Conservation (phyloP, 2,888 invertebrate genomes). For the Epinotia ramella region DNA sequence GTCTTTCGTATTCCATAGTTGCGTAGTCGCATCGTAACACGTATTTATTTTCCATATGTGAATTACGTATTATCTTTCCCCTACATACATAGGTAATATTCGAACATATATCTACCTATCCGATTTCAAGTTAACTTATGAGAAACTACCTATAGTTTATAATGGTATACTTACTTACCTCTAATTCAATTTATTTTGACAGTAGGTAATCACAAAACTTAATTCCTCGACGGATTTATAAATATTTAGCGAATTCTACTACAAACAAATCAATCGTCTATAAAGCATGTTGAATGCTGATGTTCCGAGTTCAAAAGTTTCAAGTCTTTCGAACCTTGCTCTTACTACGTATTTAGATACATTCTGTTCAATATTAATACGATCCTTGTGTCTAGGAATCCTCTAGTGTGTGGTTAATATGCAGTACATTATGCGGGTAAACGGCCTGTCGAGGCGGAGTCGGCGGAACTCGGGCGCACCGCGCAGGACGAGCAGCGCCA, state of each 20-base stretch:
- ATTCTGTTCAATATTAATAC: conserved; percentile 38
- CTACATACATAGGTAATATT: neutral
- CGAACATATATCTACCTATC: neutral
- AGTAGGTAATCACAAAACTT: neutral
- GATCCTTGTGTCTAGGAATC: conserved; percentile 46
- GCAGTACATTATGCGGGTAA: conserved; percentile 43
- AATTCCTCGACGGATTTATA: neutral
- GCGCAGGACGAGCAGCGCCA: conserved; percentile 30
- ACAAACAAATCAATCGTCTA: neutral
- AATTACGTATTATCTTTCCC: neutral
- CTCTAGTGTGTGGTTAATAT: conserved; percentile 43
- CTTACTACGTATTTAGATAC: conserved; percentile 35
- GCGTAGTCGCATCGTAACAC: neutral
- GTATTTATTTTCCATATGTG: no score
- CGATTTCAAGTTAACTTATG: neutral
- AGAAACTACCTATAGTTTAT: neutral
- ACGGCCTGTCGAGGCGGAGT: conserved; percentile 33
- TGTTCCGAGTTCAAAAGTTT: conserved; percentile 1
- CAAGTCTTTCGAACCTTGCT: conserved; percentile 7
- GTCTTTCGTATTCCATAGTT: neutral
- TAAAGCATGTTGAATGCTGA: neutral
- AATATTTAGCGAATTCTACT: neutral
- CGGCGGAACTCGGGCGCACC: conserved; percentile 22
- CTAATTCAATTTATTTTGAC: neutral
- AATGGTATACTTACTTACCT: neutral